phyloP scores from a whole-genome alignment of 2,113 vertebrate species.

The Carettochelys insculpta region DNA sequence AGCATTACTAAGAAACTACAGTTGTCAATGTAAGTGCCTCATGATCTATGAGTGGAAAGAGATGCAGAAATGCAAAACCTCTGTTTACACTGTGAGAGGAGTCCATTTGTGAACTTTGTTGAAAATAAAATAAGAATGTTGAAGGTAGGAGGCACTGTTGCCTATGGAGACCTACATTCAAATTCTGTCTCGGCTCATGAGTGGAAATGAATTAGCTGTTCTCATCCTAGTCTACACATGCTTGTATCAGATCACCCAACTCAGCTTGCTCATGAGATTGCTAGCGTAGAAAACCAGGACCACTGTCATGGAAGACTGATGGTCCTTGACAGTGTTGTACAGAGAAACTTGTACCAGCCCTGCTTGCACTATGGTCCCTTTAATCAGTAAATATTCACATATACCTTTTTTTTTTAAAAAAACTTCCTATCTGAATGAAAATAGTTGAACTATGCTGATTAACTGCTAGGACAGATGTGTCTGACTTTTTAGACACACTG shows the following conservation, averaged over 20 bases:
- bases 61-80: neutral
- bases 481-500: slow-evolving; percentile 1
- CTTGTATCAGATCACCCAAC: neutral
- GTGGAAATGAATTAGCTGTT: neutral
- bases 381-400: neutral
- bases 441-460: neutral
- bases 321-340: neutral
- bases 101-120: neutral
- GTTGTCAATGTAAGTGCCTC: neutral
- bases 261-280: neutral
- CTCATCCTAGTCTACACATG: neutral
- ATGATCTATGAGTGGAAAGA: neutral
- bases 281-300: neutral
- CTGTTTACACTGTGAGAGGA: neutral
- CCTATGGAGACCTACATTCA: slow-evolving; percentile 7
- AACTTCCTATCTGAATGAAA: fast-evolving
- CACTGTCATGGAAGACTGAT: neutral
- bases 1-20: neutral
- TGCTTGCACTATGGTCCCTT: neutral
- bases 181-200: neutral
- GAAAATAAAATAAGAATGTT: neutral
- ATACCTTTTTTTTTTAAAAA: neutral
- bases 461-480: neutral
- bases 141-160: slow-evolving; percentile 4
- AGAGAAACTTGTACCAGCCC: neutral